Evolutionary conservation across 35 echinoderm and acorn worm genomes (phyloP).

Genomic region (Apostichopus japonicus): DNA sequence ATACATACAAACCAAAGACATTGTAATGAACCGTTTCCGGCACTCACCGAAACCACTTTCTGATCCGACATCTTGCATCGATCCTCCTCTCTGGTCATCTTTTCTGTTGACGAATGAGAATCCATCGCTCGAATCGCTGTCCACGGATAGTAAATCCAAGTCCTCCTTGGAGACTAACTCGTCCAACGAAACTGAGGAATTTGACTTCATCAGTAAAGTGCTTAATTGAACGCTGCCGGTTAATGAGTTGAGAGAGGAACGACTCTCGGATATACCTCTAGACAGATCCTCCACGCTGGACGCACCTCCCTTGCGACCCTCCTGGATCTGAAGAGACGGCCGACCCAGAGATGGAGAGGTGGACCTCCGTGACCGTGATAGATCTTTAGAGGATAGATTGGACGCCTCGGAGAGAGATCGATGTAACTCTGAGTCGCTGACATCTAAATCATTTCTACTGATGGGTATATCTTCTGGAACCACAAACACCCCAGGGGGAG

Average conservation of each 20-base stretch:
- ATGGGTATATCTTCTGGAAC: background rate
- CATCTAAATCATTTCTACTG: background rate
- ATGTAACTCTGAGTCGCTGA: background rate
- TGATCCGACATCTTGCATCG: slow-evolving; percentile 62
- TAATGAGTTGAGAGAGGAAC: slow-evolving; percentile 34
- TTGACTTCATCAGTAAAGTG: slow-evolving; percentile 58
- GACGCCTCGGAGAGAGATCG: slow-evolving; percentile 39
- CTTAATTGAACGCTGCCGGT: slow-evolving; percentile 45
- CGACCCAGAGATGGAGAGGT: slow-evolving; percentile 28
- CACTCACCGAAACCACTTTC: slow-evolving; percentile 92
- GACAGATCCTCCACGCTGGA: slow-evolving; percentile 1
- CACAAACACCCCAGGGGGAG: background rate
- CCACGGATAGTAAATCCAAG: slow-evolving; percentile 83
- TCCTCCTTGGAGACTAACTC: slow-evolving; percentile 64
- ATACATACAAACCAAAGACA: too few species aligned
- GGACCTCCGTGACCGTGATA: background rate
- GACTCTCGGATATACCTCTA: slow-evolving; percentile 3
- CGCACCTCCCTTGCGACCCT: background rate
- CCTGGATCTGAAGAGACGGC: background rate
- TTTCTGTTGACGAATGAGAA: slow-evolving; percentile 58
- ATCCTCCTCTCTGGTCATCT: slow-evolving; percentile 47
- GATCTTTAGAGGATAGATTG: slow-evolving; percentile 9
- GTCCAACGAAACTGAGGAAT: slow-evolving; percentile 62
- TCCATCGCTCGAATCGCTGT: slow-evolving; percentile 93
- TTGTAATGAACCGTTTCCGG: background rate